Evolutionary conservation across 2,113 vertebrate genomes (phyloP).

Genomic region (Perca flavescens): DNA sequence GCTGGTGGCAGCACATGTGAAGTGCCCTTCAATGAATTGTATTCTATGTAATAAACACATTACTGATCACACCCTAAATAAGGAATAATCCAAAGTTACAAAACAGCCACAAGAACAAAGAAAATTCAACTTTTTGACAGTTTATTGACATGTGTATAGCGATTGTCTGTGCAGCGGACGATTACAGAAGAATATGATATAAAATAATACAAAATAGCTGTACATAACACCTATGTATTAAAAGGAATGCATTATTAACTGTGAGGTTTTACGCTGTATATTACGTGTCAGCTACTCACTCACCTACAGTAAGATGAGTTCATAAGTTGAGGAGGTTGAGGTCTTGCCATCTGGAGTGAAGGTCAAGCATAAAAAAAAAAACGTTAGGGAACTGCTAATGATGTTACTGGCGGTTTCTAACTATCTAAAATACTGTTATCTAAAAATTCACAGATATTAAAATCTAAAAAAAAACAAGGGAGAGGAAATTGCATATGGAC

Average conservation of each 20-base stretch:
- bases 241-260: conserved; percentile 74
- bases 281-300: conserved; percentile 62
- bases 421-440: conserved; percentile 47
- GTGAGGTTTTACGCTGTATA: conserved; percentile 71
- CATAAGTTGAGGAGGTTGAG: conserved; percentile 53
- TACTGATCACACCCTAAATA: not conserved
- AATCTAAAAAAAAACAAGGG: conserved; percentile 20
- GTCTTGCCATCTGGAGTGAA: conserved; percentile 47
- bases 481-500: conserved; percentile 46
- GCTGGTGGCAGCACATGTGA: conserved; percentile 25
- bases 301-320: conserved; percentile 46
- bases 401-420: conserved; percentile 43
- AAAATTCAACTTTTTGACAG: conserved; percentile 60
- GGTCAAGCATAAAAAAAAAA: conserved; percentile 25
- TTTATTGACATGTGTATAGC: conserved; percentile 86
- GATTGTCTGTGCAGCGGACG: conserved; percentile 86
- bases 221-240: conserved; percentile 66
- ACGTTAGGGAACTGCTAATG: conserved; percentile 34
- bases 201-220: conserved; percentile 76
- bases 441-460: conserved; percentile 22
- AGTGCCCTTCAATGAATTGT: not conserved
- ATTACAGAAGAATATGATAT: conserved; percentile 79
- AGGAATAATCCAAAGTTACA: not conserved
- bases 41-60: not conserved
- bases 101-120: conserved; percentile 2